These are phyloP conservation scores for Hydrophis major DNA, from an alignment of 2,797 vertebrate genomes.

Conservation along the genomic window DNA sequence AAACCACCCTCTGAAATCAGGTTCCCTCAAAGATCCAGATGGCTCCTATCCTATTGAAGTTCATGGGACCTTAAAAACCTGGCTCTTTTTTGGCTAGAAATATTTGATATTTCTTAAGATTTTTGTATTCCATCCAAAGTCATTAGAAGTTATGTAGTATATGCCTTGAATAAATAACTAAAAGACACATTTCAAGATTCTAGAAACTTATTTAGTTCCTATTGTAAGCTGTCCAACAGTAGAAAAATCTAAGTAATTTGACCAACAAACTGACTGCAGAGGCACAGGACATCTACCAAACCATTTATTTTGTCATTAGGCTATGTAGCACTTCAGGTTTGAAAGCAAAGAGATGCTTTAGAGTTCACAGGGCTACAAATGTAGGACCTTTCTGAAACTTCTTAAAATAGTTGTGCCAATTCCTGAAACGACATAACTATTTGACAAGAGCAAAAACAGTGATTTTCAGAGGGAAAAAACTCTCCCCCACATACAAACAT, in stretches of 20 bases:
- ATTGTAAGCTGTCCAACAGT: background rate
- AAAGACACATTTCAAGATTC: too few species aligned
- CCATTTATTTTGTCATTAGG: background rate
- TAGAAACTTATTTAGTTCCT: too few species aligned
- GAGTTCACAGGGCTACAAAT: background rate
- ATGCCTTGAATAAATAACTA: too few species aligned
- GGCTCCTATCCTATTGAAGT: background rate
- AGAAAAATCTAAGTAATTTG: background rate
- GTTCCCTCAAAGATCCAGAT: background rate
- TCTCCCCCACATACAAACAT: background rate
- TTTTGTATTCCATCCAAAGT: too few species aligned
- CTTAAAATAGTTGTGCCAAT: background rate
- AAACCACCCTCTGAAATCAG: background rate
- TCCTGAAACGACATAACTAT: background rate
- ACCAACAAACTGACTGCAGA: background rate
- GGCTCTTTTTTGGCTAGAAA: background rate
- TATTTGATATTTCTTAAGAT: too few species aligned
- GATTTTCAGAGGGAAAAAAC: background rate
- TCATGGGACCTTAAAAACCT: background rate
- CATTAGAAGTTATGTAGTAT: too few species aligned
- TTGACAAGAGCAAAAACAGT: background rate
- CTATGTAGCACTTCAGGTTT: background rate
- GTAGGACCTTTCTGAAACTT: background rate
- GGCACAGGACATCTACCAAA: background rate
- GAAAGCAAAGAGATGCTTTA: background rate